Base-by-base conservation (phyloP, 92 coral and sea anemone genomes). In the Paragorgia papillata region DNA sequence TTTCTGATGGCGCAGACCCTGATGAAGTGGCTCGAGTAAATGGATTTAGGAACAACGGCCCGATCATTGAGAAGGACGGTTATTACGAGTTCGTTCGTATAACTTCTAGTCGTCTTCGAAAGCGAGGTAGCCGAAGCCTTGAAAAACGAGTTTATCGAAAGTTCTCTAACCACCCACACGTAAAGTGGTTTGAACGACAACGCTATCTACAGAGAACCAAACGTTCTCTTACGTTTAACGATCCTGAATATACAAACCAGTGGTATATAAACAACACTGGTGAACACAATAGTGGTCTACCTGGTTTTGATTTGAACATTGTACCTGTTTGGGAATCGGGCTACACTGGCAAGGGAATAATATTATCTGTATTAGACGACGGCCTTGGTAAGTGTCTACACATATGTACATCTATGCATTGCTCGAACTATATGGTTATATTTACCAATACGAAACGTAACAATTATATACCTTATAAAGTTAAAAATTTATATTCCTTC, bases 331-430 rank as follows among this genome's bases (percentile, higher is more conserved):
- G 94, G 90, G 80, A 90, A 62, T 69, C 79, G 18, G 97, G 96
- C 0, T 79, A 77, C 35, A 87, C 97, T 0, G 97, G 97, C n/a
- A 89, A 83, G 17, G 97, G 97, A 20, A 85, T 87, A 31, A 94
- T 80, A 43, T 96, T 92, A 27, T 78, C 96, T 75, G 89, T 92
- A 31, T 84, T 92, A n/a, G 97, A 92, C 79, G 97, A 92, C 66
- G 97, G 97, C 22, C 41, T 70, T 10, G 77, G 77, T 70, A 37
- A 70, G 77, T 68, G n/a, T n/a, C n/a, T n/a, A n/a, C n/a, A n/a
- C n/a, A n/a, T n/a, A n/a, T n/a, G n/a, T n/a, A 18, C 43, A 37
- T 4, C 6, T 37, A 37, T 37, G 12, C 25, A 3, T 17, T 33
- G 13, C 27, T 1, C 0, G 51, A 18, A 29, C 51, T 7, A 65